A percentile compares a stretch with the other conserved stretches of the same genome.
These are phyloP conservation scores for Drosophila baimaii DNA, from an alignment of 1,140 invertebrate genomes.

Conservation along the genomic window DNA sequence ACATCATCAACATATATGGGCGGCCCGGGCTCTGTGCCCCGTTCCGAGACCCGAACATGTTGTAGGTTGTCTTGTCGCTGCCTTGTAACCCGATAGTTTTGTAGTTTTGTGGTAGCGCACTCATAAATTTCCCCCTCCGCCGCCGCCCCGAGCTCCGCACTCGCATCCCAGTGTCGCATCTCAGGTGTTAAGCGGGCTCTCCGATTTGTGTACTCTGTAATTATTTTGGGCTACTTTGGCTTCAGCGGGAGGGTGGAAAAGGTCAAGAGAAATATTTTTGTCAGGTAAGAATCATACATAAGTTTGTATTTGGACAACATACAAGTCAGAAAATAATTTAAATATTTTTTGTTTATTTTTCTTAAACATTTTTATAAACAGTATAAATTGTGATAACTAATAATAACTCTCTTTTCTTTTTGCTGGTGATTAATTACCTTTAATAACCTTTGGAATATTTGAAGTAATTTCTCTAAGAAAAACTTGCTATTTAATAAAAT, in stretches of 20 bases:
- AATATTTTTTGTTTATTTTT: not conserved
- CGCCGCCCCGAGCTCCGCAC: slow-evolving; percentile 19
- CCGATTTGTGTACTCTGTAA: slow-evolving; percentile 28
- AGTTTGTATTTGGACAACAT: no score
- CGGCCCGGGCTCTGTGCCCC: slow-evolving; percentile 16
- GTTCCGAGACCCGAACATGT: slow-evolving; percentile 65
- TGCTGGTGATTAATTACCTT: no score
- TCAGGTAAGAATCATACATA: not conserved
- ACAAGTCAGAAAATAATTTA: not conserved
- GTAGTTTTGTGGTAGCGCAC: slow-evolving; percentile 81
- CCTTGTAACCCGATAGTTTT: slow-evolving; percentile 79
- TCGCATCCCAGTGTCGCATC: slow-evolving; percentile 48
- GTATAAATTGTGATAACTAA: no score
- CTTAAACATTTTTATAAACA: no score
- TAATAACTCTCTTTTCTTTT: no score
- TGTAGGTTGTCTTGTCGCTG: slow-evolving; percentile 81
- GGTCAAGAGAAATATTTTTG: not conserved
- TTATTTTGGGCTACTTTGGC: slow-evolving; percentile 9
- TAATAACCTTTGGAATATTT: no score
- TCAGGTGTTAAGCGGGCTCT: slow-evolving; percentile 75
- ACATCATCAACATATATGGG: slow-evolving; percentile 74
- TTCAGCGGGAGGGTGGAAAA: not conserved
- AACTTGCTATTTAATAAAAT: no score
- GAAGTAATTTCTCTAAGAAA: no score
- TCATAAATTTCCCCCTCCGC: slow-evolving; percentile 71